Conservation (phyloP, 2,888 invertebrate genomes). For the Plutella xylostella region DNA sequence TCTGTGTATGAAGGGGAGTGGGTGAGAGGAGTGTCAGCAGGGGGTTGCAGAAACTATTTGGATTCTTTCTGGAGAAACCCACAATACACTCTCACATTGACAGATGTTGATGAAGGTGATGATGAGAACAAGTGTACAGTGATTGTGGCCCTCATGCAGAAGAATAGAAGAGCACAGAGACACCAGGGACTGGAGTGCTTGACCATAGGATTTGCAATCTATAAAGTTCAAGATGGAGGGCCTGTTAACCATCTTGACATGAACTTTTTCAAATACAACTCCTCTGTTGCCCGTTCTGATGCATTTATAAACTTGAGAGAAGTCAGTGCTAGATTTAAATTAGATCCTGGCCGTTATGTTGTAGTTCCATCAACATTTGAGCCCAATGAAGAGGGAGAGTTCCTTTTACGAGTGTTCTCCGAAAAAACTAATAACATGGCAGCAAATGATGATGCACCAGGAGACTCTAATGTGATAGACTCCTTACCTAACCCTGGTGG, state of each 20-base stretch:
- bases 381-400: constrained; percentile 96
- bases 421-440: constrained; percentile 90
- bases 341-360: constrained; percentile 94
- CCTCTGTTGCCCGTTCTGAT: constrained; percentile 89
- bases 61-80: constrained; percentile 96
- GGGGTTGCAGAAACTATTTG: constrained; percentile 92
- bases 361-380: constrained; percentile 98
- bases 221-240: constrained; percentile 71
- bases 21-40: constrained; percentile 93
- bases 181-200: constrained; percentile 92
- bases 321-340: constrained; percentile 88
- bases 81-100: constrained; percentile 87
- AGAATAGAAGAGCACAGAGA: constrained; percentile 90
- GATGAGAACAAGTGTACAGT: constrained; percentile 90
- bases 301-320: constrained; percentile 97
- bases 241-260: constrained; percentile 62
- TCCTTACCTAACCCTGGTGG: too few species aligned
- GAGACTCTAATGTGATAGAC: too few species aligned
- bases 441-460: neutral
- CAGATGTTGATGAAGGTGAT: constrained; percentile 88
- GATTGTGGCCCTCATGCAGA: constrained; percentile 96
- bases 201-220: constrained; percentile 96
- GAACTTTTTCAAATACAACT: constrained; percentile 95
- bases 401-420: constrained; percentile 93
- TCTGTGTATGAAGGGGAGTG: constrained; percentile 94